Base-by-base conservation (phyloP, 37 sponge, comb jelly and placozoan species). In the Chondrilla cf. caribensis region DNA sequence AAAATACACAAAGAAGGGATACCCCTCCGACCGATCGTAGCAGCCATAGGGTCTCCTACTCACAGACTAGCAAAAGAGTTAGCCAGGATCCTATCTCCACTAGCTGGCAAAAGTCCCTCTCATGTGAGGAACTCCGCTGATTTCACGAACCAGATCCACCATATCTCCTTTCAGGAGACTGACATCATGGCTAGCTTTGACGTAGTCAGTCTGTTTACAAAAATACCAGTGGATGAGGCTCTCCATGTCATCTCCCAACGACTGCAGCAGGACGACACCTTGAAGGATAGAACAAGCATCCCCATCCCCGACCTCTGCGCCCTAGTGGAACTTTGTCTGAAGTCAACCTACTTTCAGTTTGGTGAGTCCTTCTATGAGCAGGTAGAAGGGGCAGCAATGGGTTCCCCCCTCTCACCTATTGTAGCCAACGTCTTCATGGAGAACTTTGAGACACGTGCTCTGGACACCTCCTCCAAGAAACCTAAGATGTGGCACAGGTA, bases 311-410 rank as follows among this genome's bases (percentile, higher is more conserved):
- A 42, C 67, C 37, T 81, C 44, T 62, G 68, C 51, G 7, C 66
- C 54, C 68, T 81, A 9, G 58, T 54, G 26, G 42, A 60, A 37
- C 44, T 81, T 4, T 81, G 82, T 33, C 51, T 81, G 29, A 38
- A 54, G 4, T 66, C 44, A 2, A 65, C 82, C 51, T 81, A 81
- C 25, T 81, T 81, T 57, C 40, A 26, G 32, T 60, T 66, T 24
- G 47, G 33, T 6, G 58, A 79, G 58, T 22, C 43, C 47, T 35
- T 62, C 68, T n/a, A n/a, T n/a, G n/a, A n/a, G n/a, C n/a, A n/a
- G n/a, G n/a, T n/a, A n/a, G n/a, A n/a, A n/a, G n/a, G n/a, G n/a
- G n/a, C n/a, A n/a, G n/a, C n/a, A n/a, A n/a, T n/a, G n/a, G n/a
- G n/a, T n/a, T n/a, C n/a, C n/a, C n/a, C n/a, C n/a, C n/a, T n/a